Evolutionary conservation across 2,888 invertebrate genomes (phyloP).

Genomic region (Branchellion lobata): DNA sequence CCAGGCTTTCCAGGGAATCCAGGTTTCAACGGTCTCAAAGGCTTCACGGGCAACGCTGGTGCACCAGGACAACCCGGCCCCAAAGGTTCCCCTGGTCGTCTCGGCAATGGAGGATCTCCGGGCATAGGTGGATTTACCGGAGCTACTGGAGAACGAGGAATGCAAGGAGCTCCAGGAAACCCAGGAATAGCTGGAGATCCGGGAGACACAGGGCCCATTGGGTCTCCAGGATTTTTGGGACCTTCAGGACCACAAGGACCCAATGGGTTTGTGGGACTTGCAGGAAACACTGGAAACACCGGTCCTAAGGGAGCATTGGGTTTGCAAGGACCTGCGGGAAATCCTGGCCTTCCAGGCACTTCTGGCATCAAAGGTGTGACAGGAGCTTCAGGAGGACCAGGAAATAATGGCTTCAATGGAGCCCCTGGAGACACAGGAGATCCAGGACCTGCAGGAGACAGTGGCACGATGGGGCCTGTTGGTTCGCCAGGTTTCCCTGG

Average conservation of each 20-base stretch:
- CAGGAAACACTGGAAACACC: slow-evolving; percentile 12
- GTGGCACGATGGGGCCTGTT: not conserved
- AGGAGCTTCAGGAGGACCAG: slow-evolving; percentile 3
- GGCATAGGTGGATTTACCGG: slow-evolving; percentile 46
- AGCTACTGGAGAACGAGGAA: slow-evolving; percentile 39
- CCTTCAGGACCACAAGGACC: slow-evolving; percentile 12
- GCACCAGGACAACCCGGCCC: slow-evolving; percentile 39
- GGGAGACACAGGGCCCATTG: slow-evolving; percentile 29
- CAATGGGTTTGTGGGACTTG: slow-evolving; percentile 16
- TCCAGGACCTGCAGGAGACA: not conserved
- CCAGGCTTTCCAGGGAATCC: slow-evolving; percentile 34
- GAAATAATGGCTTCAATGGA: not conserved
- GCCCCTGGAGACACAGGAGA: not conserved
- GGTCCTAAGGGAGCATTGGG: slow-evolving; percentile 49
- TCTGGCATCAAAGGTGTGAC: slow-evolving; percentile 45
- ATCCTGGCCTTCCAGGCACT: slow-evolving; percentile 51
- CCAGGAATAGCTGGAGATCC: slow-evolving; percentile 46
- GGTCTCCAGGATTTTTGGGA: slow-evolving; percentile 45
- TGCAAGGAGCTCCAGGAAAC: slow-evolving; percentile 42
- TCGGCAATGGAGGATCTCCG: slow-evolving; percentile 50
- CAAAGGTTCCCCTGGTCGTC: slow-evolving; percentile 33
- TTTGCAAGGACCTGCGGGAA: slow-evolving; percentile 50
- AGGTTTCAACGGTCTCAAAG: slow-evolving; percentile 35
- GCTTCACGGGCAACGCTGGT: slow-evolving; percentile 45
- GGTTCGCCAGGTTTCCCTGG: not conserved